Percentiles rank a stretch among this genome's conserved stretches.
phyloP scores from a whole-genome alignment of 2,888 invertebrate species.

The Tolmerus cingulatus region DNA sequence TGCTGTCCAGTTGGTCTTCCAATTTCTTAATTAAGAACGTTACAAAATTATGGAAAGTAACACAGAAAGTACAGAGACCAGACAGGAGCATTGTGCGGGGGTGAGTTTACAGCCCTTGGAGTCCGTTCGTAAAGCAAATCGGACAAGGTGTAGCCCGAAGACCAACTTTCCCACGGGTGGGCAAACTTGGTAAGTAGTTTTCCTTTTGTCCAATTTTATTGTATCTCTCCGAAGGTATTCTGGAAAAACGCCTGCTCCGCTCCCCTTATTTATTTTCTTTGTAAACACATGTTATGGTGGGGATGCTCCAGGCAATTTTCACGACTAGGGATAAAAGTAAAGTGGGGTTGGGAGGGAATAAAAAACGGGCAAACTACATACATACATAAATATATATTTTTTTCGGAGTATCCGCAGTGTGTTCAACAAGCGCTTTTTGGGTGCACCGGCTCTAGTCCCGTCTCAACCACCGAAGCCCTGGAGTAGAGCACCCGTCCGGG shows the following conservation, averaged over 20 bases:
- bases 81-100: background rate
- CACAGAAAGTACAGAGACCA: background rate
- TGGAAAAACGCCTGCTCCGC: background rate
- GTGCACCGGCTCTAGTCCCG: background rate
- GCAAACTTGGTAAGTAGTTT: constrained; percentile 31
- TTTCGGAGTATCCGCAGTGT: background rate
- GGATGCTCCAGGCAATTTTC: constrained; percentile 16
- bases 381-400: background rate
- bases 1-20: constrained; percentile 15
- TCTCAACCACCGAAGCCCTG: background rate
- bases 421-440: background rate
- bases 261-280: background rate
- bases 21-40: constrained; percentile 27
- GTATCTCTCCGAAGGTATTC: constrained; percentile 15
- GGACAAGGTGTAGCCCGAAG: background rate
- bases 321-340: background rate
- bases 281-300: constrained; percentile 16
- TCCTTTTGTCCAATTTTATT: constrained; percentile 26
- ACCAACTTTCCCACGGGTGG: constrained; percentile 14
- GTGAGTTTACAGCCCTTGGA: background rate
- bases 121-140: background rate
- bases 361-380: background rate
- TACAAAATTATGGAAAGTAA: constrained; percentile 7
- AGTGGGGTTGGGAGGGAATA: background rate
- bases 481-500: background rate